phyloP scores from a whole-genome alignment of 2,888 invertebrate species.

The Tinea trinotella region DNA sequence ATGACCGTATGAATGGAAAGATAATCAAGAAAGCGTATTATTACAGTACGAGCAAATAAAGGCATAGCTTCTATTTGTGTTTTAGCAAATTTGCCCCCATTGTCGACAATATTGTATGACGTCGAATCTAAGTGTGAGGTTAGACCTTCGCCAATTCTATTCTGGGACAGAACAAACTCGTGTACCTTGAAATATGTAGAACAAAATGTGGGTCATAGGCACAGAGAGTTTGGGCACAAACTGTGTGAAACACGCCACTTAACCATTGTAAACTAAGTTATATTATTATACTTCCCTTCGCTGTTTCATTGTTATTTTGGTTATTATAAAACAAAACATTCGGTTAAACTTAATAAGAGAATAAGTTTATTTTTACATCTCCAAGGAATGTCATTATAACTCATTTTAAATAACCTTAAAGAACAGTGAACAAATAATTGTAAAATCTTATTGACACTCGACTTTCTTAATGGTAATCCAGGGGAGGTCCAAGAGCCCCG shows the following conservation, averaged over 20 bases:
- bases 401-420: too few relatives aligned
- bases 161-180: slow-evolving; percentile 15
- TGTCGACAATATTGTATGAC: slow-evolving; percentile 6
- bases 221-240: not conserved
- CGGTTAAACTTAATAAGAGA: too few relatives aligned
- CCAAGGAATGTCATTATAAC: too few relatives aligned
- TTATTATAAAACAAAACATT: too few relatives aligned
- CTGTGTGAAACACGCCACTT: not conserved
- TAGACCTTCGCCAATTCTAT: slow-evolving; percentile 18
- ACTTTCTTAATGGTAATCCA: too few relatives aligned
- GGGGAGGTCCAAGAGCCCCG: too few relatives aligned
- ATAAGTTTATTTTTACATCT: too few relatives aligned
- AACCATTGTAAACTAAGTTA: not conserved
- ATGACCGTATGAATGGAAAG: not conserved
- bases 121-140: slow-evolving; percentile 7
- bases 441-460: too few relatives aligned
- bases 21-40: not conserved
- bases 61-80: not conserved
- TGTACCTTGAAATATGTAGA: slow-evolving; percentile 16
- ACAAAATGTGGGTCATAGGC: slow-evolving; percentile 17
- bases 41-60: not conserved
- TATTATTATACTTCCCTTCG: not conserved
- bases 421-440: too few relatives aligned
- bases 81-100: not conserved
- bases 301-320: too few relatives aligned